Percentiles rank a stretch among this genome's conserved stretches.
phyloP scores from a whole-genome alignment of 2,888 invertebrate genomes.

The Trisateles emortualis region DNA sequence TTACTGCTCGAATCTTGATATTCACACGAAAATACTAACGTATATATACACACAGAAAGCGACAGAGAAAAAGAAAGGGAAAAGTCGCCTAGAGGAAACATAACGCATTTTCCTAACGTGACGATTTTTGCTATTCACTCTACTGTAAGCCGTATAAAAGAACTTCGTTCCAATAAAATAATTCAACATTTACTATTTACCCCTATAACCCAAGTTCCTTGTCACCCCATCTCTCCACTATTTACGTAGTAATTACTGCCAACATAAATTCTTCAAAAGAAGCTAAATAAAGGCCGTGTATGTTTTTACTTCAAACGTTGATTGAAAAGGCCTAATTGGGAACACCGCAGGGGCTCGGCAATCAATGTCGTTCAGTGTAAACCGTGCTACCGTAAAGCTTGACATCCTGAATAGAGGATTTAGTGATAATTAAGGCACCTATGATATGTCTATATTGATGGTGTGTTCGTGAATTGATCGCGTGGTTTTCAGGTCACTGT shows the following conservation, averaged over 20 bases:
- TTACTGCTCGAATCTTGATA: no score
- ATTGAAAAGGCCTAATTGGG: slow-evolving; percentile 68
- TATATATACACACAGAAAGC: no score
- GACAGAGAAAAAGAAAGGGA: no score
- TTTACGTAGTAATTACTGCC: slow-evolving; percentile 19
- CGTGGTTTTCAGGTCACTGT: neutral
- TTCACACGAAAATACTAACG: no score
- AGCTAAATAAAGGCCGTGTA: slow-evolving; percentile 34
- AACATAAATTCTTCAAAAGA: slow-evolving; percentile 39
- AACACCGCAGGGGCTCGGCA: slow-evolving; percentile 54
- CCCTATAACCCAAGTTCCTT: neutral
- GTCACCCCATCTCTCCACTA: neutral
- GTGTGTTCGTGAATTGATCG: slow-evolving; percentile 5
- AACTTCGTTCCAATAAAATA: no score
- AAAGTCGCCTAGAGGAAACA: no score
- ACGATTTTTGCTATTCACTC: no score
- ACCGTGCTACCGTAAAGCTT: slow-evolving; percentile 40
- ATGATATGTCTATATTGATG: slow-evolving; percentile 12
- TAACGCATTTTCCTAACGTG: no score
- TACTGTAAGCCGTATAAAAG: no score
- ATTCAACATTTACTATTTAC: neutral
- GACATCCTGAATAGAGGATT: slow-evolving; percentile 53
- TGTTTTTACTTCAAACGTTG: slow-evolving; percentile 49
- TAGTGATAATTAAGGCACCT: slow-evolving; percentile 56
- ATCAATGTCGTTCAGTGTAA: slow-evolving; percentile 57